Evolutionary conservation across 2,888 invertebrate genomes (phyloP).

Genomic region (Cryptus armator): DNA sequence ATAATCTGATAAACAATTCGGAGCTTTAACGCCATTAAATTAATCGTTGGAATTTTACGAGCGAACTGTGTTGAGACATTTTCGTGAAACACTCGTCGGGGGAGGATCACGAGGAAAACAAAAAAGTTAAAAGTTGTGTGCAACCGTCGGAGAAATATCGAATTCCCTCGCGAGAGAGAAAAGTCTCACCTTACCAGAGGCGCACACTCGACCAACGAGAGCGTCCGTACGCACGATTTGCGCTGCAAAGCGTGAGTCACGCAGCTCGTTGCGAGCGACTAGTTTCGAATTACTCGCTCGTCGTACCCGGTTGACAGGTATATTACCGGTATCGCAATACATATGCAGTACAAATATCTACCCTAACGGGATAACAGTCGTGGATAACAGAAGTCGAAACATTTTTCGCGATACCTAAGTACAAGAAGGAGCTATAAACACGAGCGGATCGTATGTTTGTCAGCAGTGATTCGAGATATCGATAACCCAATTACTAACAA

Average conservation of each 20-base stretch:
- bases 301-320: background rate
- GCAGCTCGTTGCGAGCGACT: background rate
- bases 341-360: background rate
- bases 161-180: slow-evolving; percentile 5
- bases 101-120: background rate
- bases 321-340: background rate
- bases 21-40: background rate
- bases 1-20: background rate
- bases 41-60: background rate
- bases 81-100: no score
- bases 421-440: background rate
- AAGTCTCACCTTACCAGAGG: slow-evolving; percentile 31
- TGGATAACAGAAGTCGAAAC: slow-evolving; percentile 3
- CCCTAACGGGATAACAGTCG: background rate
- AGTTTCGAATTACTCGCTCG: slow-evolving; percentile 31
- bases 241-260: background rate
- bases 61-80: no score
- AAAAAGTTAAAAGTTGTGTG: background rate
- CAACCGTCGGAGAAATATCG: slow-evolving; percentile 5
- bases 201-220: slow-evolving; percentile 5
- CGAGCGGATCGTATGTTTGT: background rate
- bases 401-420: background rate
- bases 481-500: background rate
- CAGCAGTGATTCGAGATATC: background rate
- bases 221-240: background rate